A percentile compares a stretch with the other conserved stretches of the same genome.
Conservation (phyloP, 1,140 invertebrate species). For the Eufriesea mexicana region DNA sequence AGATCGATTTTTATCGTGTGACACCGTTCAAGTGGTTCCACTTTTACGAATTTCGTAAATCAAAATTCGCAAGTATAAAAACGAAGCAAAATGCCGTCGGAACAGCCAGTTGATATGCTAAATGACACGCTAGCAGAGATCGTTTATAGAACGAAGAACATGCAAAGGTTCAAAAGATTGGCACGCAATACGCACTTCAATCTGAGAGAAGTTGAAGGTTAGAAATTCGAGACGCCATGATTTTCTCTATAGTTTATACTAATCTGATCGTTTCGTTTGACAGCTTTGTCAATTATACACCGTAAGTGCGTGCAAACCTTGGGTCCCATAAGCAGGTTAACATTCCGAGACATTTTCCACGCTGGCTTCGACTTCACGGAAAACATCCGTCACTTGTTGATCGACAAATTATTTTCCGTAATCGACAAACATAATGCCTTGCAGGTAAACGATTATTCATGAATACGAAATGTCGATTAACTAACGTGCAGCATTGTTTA, state of each 20-base stretch:
- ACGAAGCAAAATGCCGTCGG: slow-evolving; percentile 69
- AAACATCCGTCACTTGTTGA: slow-evolving; percentile 83
- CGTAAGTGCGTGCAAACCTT: slow-evolving; percentile 74
- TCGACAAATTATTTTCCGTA: slow-evolving; percentile 84
- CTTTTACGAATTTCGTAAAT: neutral
- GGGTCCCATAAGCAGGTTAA: slow-evolving; percentile 81
- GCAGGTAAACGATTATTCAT: slow-evolving; percentile 57
- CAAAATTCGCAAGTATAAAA: slow-evolving; percentile 51
- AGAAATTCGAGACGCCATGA: slow-evolving; percentile 14
- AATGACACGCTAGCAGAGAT: slow-evolving; percentile 69
- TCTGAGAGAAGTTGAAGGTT: slow-evolving; percentile 81
- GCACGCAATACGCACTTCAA: slow-evolving; percentile 79
- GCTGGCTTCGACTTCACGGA: slow-evolving; percentile 88
- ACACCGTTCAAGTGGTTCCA: neutral
- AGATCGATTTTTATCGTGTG: neutral
- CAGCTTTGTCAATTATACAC: slow-evolving; percentile 75
- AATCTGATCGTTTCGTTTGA: neutral
- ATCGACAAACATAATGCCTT: slow-evolving; percentile 78
- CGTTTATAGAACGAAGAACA: slow-evolving; percentile 74
- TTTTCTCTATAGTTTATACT: too few relatives aligned
- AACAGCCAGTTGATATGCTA: slow-evolving; percentile 67
- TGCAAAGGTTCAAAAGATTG: slow-evolving; percentile 69
- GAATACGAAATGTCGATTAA: neutral
- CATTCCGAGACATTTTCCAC: slow-evolving; percentile 88
- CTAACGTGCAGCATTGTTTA: slow-evolving; percentile 39